Percentiles rank a stretch among this genome's conserved stretches.
phyloP scores from a whole-genome alignment of 2,797 vertebrate species.

The Lagodon rhomboides region DNA sequence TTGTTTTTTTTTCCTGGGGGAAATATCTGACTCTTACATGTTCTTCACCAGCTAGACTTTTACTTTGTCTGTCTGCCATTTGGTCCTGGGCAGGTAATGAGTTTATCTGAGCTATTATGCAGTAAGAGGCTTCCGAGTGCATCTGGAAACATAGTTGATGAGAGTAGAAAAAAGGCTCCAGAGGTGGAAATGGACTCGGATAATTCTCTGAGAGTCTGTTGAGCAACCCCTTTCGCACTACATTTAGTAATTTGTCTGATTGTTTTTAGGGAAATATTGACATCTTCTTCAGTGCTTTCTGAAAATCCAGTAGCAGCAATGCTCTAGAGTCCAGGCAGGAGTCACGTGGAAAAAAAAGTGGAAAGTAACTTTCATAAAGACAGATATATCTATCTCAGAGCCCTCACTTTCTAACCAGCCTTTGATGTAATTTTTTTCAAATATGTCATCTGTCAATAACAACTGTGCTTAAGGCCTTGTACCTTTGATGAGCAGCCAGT shows the following conservation, averaged over 20 bases:
- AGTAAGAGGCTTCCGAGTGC: background rate
- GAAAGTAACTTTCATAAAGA: slow-evolving; percentile 10
- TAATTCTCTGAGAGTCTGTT: background rate
- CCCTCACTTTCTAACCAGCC: slow-evolving; percentile 5
- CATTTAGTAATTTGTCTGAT: background rate
- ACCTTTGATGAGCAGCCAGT: slow-evolving; percentile 60
- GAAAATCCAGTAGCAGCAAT: background rate
- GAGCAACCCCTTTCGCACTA: background rate
- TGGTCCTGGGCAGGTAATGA: background rate
- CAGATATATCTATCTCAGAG: slow-evolving; percentile 31
- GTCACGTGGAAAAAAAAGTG: background rate
- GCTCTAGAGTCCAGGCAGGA: background rate
- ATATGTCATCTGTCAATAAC: slow-evolving; percentile 71
- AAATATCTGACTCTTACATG: background rate
- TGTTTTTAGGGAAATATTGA: background rate
- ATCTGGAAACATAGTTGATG: background rate
- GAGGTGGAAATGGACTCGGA: background rate
- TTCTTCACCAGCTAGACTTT: background rate
- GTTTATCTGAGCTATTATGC: background rate
- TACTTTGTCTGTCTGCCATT: background rate
- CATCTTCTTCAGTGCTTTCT: background rate
- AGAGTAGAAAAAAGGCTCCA: background rate
- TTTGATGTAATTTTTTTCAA: slow-evolving; percentile 44
- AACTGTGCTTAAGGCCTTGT: slow-evolving; percentile 57
- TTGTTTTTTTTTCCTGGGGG: slow-evolving; percentile 2